Percentiles rank a stretch among this genome's conserved stretches.
These are phyloP conservation scores for Drosophila testacea DNA, from an alignment of 2,888 invertebrate genomes.

Conservation along the genomic window DNA sequence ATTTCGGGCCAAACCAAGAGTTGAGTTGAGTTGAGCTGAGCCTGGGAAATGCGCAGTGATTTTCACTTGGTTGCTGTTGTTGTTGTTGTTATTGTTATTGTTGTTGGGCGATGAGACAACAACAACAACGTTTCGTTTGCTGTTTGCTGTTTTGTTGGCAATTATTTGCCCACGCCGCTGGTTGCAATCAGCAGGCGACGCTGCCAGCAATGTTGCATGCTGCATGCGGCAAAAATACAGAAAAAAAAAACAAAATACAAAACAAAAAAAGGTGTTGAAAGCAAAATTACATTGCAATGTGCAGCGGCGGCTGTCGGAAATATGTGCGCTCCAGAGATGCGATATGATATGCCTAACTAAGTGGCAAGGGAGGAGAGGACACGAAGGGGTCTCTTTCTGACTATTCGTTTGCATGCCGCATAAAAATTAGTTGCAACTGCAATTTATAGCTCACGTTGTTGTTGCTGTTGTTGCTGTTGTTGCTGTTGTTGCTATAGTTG, in stretches of 20 bases:
- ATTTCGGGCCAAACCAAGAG: slow-evolving; percentile 61
- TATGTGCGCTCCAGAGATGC: slow-evolving; percentile 71
- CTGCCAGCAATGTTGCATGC: slow-evolving; percentile 60
- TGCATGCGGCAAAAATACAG: slow-evolving; percentile 40
- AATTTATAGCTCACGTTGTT: slow-evolving; percentile 56
- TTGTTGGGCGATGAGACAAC: slow-evolving; percentile 38
- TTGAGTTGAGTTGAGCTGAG: slow-evolving; percentile 39
- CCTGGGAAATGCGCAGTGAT: slow-evolving; percentile 81
- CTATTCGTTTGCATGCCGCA: slow-evolving; percentile 74
- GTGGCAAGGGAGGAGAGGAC: slow-evolving; percentile 6
- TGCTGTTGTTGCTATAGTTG: slow-evolving; percentile 28
- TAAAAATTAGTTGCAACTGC: slow-evolving; percentile 77
- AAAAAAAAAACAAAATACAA: background rate
- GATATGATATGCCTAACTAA: slow-evolving; percentile 71
- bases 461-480: slow-evolving; percentile 31
- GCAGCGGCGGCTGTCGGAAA: slow-evolving; percentile 71
- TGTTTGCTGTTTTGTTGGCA: slow-evolving; percentile 69
- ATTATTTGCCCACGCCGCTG: slow-evolving; percentile 79
- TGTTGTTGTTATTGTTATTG: slow-evolving; percentile 11
- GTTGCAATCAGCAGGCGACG: slow-evolving; percentile 69
- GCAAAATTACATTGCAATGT: slow-evolving; percentile 79
- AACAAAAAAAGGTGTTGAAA: slow-evolving; percentile 73
- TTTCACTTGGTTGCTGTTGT: slow-evolving; percentile 56
- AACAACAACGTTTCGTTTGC: slow-evolving; percentile 21
- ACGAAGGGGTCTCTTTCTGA: background rate